Base-by-base conservation (phyloP, 2,797 vertebrate genomes). In the Arremon brunneinucha region DNA sequence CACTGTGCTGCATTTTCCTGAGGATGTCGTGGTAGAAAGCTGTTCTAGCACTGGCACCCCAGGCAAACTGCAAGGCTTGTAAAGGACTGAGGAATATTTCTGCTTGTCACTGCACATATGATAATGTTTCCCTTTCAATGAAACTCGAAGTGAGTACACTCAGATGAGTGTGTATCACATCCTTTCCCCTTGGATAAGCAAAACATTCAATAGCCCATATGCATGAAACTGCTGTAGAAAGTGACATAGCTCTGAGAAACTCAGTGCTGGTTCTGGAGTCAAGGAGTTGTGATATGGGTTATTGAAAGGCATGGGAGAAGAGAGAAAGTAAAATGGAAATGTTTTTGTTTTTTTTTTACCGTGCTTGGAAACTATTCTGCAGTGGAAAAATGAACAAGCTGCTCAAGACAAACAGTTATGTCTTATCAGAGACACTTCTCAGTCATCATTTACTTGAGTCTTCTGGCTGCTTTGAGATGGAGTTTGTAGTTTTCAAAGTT, bases 401-500 rank as follows among this genome's bases (percentile, higher is more conserved):
- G 30, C 32, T 37, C 50, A 72, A 77, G 22, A 75, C 37, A 72
- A 92, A 65, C 19, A 72, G 41, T 44, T 37, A 30, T 1, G 2
- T 62, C 69, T 77, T 71, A 75, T 84, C 23, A 28, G 30, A 84
- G 32, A 16, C 55, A 70, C 24, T 89, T 94, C 46, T n/a, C 83
- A 89, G 62, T 89, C 43, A 28, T 78, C 43, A 41, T 37, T 85
- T 46, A 24, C 72, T 83, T 83, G 59, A 93, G 50, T 46, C 43
- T 93, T 70, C 67, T 59, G 64, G 34, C 67, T 77, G 72, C 37
- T 90, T 49, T 75, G 57, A 65, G 35, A 41, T 32, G 32, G 21
- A 80, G 90, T 93, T 86, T 80, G 56, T 55, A n/a, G 39, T 82
- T 90, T 95, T 72, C 43, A 63, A 63, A 89, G 39, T 90, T 78